These are phyloP conservation scores for Furcifer pardalis DNA, from an alignment of 2,797 vertebrate species.

Conservation along the genomic window DNA sequence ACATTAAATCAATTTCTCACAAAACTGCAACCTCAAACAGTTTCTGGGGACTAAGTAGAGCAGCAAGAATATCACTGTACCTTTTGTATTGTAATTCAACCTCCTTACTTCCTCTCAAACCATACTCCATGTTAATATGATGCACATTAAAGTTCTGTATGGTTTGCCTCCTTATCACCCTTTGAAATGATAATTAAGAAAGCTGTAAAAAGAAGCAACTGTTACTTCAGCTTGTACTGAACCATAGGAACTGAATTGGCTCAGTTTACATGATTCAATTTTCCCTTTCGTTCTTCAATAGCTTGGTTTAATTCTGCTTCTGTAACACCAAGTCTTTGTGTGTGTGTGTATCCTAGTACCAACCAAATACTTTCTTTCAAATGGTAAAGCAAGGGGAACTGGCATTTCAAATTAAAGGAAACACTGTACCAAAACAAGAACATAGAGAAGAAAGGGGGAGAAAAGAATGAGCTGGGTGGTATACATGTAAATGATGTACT, in stretches of 20 bases:
- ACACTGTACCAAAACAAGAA: slow-evolving; percentile 57
- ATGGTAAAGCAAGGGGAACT: slow-evolving; percentile 54
- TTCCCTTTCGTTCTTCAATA: slow-evolving; percentile 33
- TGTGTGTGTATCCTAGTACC: slow-evolving; percentile 56
- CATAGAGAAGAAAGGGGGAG: slow-evolving; percentile 49
- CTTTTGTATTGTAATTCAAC: background rate
- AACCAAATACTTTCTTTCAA: slow-evolving; percentile 51
- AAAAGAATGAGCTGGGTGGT: slow-evolving; percentile 52
- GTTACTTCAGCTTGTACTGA: slow-evolving; percentile 35
- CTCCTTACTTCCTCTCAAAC: slow-evolving; percentile 35
- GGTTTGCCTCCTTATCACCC: background rate
- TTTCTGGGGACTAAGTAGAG: background rate
- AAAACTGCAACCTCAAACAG: background rate
- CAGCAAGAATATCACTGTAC: background rate
- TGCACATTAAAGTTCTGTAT: background rate
- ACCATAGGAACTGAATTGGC: slow-evolving; percentile 7
- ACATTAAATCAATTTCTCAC: no score
- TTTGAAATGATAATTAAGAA: slow-evolving; percentile 21
- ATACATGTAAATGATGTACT: slow-evolving; percentile 63
- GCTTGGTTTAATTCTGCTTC: slow-evolving; percentile 62
- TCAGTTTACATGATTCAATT: slow-evolving; percentile 46
- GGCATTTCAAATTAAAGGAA: slow-evolving; percentile 63
- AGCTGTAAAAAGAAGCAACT: slow-evolving; percentile 35
- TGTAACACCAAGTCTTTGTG: slow-evolving; percentile 46
- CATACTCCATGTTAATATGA: slow-evolving; percentile 1